Percentiles rank a stretch among this genome's conserved stretches.
Evolutionary conservation across 2,888 invertebrate genomes (phyloP).

Genomic region (Prenolepis imparis): DNA sequence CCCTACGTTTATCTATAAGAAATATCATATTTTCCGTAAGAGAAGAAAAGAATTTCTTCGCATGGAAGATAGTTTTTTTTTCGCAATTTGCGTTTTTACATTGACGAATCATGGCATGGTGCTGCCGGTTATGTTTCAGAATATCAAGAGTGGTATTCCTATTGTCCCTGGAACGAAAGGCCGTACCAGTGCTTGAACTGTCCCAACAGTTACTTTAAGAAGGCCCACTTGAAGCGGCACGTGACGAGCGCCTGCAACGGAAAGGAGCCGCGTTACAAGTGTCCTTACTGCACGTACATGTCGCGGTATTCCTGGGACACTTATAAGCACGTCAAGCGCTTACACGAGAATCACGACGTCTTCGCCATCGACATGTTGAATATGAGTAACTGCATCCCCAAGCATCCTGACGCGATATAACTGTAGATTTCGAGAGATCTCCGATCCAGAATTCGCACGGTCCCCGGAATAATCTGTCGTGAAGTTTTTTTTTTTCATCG

Average conservation of each 20-base stretch:
- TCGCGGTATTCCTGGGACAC: constrained; percentile 74
- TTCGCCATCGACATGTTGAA: constrained; percentile 71
- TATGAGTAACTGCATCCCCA: constrained; percentile 54
- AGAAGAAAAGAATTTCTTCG: neutral
- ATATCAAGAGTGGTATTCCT: constrained; percentile 53
- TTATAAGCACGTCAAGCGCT: constrained; percentile 78
- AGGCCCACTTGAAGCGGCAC: constrained; percentile 74
- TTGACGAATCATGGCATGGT: constrained; percentile 44
- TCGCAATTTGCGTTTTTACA: neutral
- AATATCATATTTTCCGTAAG: neutral
- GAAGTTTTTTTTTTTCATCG: neutral
- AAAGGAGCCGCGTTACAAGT: constrained; percentile 81
- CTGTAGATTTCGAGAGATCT: neutral
- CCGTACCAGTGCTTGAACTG: constrained; percentile 76
- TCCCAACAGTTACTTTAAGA: constrained; percentile 74
- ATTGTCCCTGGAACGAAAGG: constrained; percentile 61
- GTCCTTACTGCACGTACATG: constrained; percentile 79
- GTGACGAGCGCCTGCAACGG: constrained; percentile 74
- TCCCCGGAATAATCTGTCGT: neutral
- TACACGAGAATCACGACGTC: constrained; percentile 69
- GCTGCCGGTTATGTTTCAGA: constrained; percentile 61
- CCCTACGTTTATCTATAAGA: neutral
- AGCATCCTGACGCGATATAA: constrained; percentile 20
- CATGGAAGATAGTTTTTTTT: constrained; percentile 2
- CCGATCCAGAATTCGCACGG: neutral